Conservation (phyloP, 2,797 vertebrate genomes). For the Glossophaga mutica region DNA sequence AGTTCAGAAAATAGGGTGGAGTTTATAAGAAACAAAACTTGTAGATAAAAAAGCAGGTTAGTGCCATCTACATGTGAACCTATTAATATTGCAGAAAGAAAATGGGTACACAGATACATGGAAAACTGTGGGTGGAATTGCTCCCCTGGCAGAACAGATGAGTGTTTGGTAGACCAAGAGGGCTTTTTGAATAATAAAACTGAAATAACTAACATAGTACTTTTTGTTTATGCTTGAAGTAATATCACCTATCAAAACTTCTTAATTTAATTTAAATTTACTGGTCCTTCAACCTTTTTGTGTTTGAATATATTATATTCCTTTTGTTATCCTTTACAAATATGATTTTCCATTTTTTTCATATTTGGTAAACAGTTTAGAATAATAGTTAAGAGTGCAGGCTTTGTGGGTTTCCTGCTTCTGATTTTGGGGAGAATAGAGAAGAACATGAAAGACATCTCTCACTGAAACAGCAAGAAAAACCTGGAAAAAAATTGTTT, state of each 20-base stretch:
- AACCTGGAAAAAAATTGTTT: neutral
- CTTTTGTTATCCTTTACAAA: neutral
- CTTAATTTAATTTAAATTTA: slow-evolving; percentile 34
- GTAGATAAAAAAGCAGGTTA: neutral
- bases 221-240: slow-evolving; percentile 18
- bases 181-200: slow-evolving; percentile 20
- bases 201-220: slow-evolving; percentile 6
- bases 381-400: neutral
- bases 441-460: neutral
- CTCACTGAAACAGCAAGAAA: neutral
- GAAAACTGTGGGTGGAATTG: neutral
- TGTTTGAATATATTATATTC: neutral
- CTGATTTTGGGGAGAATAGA: neutral
- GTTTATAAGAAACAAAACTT: neutral
- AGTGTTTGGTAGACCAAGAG: neutral
- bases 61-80: neutral
- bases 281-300: slow-evolving; percentile 4
- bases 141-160: neutral
- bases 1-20: neutral
- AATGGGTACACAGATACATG: neutral
- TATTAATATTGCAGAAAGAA: neutral
- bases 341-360: neutral
- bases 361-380: neutral
- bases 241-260: neutral
- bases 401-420: neutral